Base-by-base conservation (phyloP, 1,140 invertebrate species). In the Cephus cinctus region DNA sequence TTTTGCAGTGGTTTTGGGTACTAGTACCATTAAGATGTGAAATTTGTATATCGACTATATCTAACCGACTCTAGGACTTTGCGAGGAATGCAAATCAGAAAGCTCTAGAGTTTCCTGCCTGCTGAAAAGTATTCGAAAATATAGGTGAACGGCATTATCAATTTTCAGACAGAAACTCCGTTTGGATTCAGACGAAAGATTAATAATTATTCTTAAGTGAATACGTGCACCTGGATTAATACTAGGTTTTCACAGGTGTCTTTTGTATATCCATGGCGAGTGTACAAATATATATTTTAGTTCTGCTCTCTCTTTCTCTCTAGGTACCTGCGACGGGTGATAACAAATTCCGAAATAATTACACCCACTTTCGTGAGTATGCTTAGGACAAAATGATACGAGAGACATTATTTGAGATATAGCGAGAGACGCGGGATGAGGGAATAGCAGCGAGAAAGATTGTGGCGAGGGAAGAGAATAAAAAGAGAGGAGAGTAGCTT, bases 331-430 rank as follows among this genome's bases (percentile, higher is more conserved):
- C 52, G 56, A 62, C 57, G 63, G 63, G 65, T 65, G 62, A 63
- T 64, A n/a, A n/a, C n/a, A 68, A 68, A 71, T 71, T 65, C 61
- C 61, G 57, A 68, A 69, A 67, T 69, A 69, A 71, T 71, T 68
- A 68, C 57, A 57, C 55, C 55, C 55, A 57, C 59, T 45, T 25
- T 57, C 57, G 50, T 52, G 45, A 50, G 52, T 52, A n/a, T 42
- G 56, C 46, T 50, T 41, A 46, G 50, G 41, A 55, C 56, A 61
- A 62, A 63, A 64, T 52, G 57, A 54, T 59, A 60, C 57, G 57
- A 56, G 61, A 47, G 56, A 56, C 52, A 52, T 55, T 54, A 56
- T n/a, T 36, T 15, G 11, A 36, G 8, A 15, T 15, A 36, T 6
- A 27, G 25, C 6, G 63, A 59, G 56, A 54, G 61, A 57, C 56